phyloP scores from a whole-genome alignment of 2,797 vertebrate genomes.

The Microcaecilia unicolor region DNA sequence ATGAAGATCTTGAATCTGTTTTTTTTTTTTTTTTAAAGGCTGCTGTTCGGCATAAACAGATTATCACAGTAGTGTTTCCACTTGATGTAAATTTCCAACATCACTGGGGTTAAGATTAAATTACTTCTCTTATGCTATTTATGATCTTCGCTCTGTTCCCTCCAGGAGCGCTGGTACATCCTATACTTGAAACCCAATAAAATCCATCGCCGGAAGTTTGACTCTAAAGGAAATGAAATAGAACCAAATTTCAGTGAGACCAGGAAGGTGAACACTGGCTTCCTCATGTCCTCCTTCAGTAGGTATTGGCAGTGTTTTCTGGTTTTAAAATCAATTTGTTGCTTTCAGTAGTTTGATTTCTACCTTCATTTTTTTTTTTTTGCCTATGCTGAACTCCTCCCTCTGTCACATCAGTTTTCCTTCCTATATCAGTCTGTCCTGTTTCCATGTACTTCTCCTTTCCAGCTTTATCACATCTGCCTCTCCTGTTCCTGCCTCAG shows the following conservation, averaged over 20 bases:
- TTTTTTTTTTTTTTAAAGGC: too few relatives aligned
- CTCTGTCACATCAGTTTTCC: too few relatives aligned
- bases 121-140: too few relatives aligned
- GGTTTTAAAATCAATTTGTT: not conserved
- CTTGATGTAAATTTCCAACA: too few relatives aligned
- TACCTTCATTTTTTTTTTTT: not conserved
- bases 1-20: too few relatives aligned
- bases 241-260: conserved; percentile 79
- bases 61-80: too few relatives aligned
- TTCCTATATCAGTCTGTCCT: too few relatives aligned
- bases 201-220: conserved; percentile 70
- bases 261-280: conserved; percentile 77
- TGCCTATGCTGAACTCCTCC: not conserved
- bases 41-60: too few relatives aligned
- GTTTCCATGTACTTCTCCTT: too few relatives aligned
- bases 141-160: too few relatives aligned
- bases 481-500: not conserved
- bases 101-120: too few relatives aligned
- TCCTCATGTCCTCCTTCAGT: conserved; percentile 83
- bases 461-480: not conserved
- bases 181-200: conserved; percentile 61
- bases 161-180: conserved; percentile 60
- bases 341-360: too few relatives aligned
- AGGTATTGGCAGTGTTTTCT: conserved; percentile 45
- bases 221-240: conserved; percentile 64